Conservation (phyloP, 2,113 vertebrate genomes). For the Bucco capensis region DNA sequence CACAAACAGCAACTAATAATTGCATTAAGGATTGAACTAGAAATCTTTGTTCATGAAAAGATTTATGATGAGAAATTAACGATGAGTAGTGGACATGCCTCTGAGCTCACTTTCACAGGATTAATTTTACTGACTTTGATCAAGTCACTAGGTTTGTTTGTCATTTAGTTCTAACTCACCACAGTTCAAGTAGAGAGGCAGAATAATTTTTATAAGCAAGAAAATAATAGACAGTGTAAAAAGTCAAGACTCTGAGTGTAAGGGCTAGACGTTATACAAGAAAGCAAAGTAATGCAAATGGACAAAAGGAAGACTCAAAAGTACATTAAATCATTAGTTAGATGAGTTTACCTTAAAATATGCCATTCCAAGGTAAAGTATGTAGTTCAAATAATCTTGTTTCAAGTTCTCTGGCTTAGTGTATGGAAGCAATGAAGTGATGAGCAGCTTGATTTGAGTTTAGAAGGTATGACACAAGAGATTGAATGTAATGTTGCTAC, state of each 20-base stretch:
- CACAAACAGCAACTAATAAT: neutral
- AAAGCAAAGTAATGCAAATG: neutral
- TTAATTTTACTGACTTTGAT: neutral
- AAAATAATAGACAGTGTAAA: neutral
- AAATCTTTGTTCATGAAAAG: neutral
- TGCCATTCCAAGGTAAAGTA: neutral
- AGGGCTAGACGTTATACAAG: neutral
- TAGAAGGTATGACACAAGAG: neutral
- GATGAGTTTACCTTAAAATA: neutral
- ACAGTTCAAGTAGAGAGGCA: neutral
- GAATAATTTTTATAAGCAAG: neutral
- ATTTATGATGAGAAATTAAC: neutral
- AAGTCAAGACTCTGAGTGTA: neutral
- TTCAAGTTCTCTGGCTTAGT: neutral
- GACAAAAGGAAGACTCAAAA: neutral
- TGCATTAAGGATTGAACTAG: neutral
- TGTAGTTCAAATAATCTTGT: neutral
- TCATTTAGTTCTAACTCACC: neutral
- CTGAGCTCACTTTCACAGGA: neutral
- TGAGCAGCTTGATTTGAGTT: neutral
- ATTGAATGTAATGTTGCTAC: neutral
- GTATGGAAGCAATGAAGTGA: neutral
- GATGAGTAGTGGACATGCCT: neutral
- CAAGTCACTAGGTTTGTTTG: neutral
- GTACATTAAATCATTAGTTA: neutral